Evolutionary conservation across 1,140 invertebrate species (phyloP).

Genomic region (Drosophila mauritiana): DNA sequence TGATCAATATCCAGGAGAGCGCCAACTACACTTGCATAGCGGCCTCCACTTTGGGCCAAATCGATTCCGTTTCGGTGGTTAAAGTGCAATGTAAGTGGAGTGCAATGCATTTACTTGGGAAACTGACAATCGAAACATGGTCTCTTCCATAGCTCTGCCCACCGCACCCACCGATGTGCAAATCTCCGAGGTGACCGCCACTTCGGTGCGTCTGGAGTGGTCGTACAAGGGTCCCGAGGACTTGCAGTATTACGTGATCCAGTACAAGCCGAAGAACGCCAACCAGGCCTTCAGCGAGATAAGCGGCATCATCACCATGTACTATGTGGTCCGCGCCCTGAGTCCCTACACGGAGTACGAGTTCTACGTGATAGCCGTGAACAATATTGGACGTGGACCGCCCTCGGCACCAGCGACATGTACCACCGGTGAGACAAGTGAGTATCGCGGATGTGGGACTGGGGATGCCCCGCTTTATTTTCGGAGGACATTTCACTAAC

Average conservation of each 20-base stretch:
- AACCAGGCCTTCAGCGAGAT: slow-evolving; percentile 94
- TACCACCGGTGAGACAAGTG: slow-evolving; percentile 98
- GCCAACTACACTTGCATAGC: slow-evolving; percentile 99
- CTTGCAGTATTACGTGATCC: slow-evolving; percentile 96
- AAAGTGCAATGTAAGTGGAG: slow-evolving; percentile 95
- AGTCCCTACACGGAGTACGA: slow-evolving; percentile 98
- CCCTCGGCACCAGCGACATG: slow-evolving; percentile 93
- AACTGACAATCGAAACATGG: background rate
- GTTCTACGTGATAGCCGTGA: slow-evolving; percentile 97
- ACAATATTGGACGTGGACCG: slow-evolving; percentile 95
- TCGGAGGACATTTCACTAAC: slow-evolving; percentile 49
- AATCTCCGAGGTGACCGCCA: slow-evolving; percentile 96
- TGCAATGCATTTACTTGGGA: background rate
- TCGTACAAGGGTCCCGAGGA: slow-evolving; percentile 93
- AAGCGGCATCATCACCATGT: slow-evolving; percentile 95
- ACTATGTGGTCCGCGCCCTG: slow-evolving; percentile 94
- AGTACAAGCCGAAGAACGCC: slow-evolving; percentile 96
- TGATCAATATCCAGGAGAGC: slow-evolving; percentile 95
- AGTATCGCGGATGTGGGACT: slow-evolving; percentile 83
- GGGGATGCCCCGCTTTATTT: background rate
- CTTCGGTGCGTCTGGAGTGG: slow-evolving; percentile 96
- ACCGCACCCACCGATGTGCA: slow-evolving; percentile 94
- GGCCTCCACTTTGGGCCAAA: slow-evolving; percentile 95
- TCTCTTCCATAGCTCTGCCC: slow-evolving; percentile 87
- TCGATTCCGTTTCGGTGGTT: slow-evolving; percentile 93